Percentiles rank a stretch among this genome's conserved stretches.
Evolutionary conservation across 2,113 vertebrate genomes (phyloP).

Genomic region (Alectura lathami): DNA sequence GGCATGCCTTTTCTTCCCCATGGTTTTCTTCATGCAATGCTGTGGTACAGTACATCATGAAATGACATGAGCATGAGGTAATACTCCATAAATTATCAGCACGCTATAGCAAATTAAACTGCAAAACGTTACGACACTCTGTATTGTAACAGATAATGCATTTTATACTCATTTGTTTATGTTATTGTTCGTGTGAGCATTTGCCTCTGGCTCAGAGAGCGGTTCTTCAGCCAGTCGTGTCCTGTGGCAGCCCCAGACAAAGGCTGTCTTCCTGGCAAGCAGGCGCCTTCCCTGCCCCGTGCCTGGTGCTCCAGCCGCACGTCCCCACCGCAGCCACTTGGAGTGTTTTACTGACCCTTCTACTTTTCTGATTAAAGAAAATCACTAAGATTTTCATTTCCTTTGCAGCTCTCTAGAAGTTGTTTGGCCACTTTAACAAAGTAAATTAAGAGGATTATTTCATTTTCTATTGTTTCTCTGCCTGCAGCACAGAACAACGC

Average conservation of each 20-base stretch:
- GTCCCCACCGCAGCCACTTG: background rate
- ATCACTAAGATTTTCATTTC: background rate
- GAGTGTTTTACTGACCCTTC: slow-evolving; percentile 29
- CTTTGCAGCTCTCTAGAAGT: background rate
- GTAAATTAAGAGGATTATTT: background rate
- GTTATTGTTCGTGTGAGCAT: slow-evolving; percentile 1
- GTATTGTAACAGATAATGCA: background rate
- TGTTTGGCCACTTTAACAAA: background rate
- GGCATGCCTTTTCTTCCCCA: background rate
- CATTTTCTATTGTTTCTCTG: background rate
- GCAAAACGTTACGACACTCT: background rate
- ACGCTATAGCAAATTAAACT: background rate
- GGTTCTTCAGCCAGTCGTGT: background rate
- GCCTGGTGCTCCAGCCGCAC: background rate
- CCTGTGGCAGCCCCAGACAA: slow-evolving; percentile 25
- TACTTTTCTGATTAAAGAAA: slow-evolving; percentile 14
- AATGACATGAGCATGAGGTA: background rate
- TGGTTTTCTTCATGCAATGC: background rate
- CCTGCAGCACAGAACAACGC: background rate
- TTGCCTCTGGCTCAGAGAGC: background rate
- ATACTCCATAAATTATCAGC: background rate
- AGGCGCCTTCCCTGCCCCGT: background rate
- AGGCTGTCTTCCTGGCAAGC: slow-evolving; percentile 32
- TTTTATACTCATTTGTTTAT: slow-evolving; percentile 36
- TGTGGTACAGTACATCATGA: background rate